Evolutionary conservation across 2,888 invertebrate species (phyloP).

Genomic region (Yponomeuta plumbellus): DNA sequence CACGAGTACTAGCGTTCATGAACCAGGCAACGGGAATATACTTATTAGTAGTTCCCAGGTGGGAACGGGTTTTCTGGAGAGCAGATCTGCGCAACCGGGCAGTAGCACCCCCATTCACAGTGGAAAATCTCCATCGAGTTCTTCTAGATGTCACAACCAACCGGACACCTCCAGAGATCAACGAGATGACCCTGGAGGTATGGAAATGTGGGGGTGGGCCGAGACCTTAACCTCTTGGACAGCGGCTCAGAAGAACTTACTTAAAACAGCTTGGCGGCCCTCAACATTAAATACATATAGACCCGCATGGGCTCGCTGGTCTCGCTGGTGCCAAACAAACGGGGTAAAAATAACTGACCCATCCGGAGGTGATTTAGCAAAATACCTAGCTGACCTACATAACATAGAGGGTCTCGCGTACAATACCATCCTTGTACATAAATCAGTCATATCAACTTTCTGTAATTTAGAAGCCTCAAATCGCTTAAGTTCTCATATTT

Average conservation of each 20-base stretch:
- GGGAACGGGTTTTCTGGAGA: constrained; percentile 8
- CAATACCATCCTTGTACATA: constrained; percentile 8
- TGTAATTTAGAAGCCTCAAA: not conserved
- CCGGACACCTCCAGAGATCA: not conserved
- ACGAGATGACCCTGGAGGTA: constrained; percentile 5
- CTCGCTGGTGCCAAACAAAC: not conserved
- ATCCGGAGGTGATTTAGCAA: not conserved
- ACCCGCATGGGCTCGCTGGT: constrained; percentile 5
- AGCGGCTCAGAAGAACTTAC: not conserved
- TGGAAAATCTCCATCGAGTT: not conserved
- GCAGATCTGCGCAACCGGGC: not conserved
- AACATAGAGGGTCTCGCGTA: not conserved
- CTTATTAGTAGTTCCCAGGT: constrained; percentile 11
- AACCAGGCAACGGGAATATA: constrained; percentile 19
- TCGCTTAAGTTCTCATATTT: not conserved
- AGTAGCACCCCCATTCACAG: not conserved
- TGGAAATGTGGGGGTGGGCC: constrained; percentile 14
- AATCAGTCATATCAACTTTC: constrained; percentile 9
- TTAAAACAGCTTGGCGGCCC: not conserved
- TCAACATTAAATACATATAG: constrained; percentile 7
- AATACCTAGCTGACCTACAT: constrained; percentile 6
- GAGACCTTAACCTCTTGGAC: not conserved
- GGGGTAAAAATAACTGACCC: not conserved
- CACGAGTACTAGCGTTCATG: constrained; percentile 20
- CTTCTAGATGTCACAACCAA: not conserved